Evolutionary conservation across 2,113 vertebrate genomes (phyloP).

Genomic region (Labeo catla): DNA sequence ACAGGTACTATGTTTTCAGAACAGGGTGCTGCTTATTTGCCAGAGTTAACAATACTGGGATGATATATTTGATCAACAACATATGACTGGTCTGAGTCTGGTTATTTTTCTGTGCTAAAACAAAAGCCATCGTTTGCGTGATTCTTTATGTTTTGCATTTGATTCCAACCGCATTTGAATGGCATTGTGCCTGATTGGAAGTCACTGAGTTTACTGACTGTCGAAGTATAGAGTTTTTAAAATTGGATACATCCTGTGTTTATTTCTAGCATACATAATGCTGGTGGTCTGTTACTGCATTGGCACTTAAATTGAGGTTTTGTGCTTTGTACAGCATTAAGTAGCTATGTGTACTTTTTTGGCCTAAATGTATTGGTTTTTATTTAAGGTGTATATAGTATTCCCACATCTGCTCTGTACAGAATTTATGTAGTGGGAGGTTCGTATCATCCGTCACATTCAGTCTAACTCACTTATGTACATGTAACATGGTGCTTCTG

Average conservation of each 20-base stretch:
- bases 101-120: slow-evolving; percentile 47
- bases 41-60: slow-evolving; percentile 36
- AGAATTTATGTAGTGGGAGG: slow-evolving; percentile 14
- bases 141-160: slow-evolving; percentile 28
- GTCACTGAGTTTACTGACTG: background rate
- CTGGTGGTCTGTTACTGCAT: background rate
- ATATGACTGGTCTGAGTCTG: slow-evolving; percentile 31
- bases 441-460: slow-evolving; percentile 22
- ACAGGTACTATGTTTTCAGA: slow-evolving; percentile 23
- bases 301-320: background rate
- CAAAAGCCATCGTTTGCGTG: slow-evolving; percentile 40
- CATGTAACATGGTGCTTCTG: background rate
- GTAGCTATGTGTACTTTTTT: background rate
- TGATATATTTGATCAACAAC: slow-evolving; percentile 44
- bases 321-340: background rate
- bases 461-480: background rate
- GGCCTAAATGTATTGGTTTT: background rate
- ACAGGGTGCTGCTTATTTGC: slow-evolving; percentile 21
- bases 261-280: background rate
- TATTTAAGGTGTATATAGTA: slow-evolving; percentile 26
- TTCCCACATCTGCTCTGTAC: slow-evolving; percentile 35
- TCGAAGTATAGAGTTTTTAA: background rate
- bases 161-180: slow-evolving; percentile 24
- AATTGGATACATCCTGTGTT: background rate
- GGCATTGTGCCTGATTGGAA: slow-evolving; percentile 20